These are phyloP conservation scores for Dicycla oo DNA, from an alignment of 2,888 invertebrate genomes.

Conservation along the genomic window DNA sequence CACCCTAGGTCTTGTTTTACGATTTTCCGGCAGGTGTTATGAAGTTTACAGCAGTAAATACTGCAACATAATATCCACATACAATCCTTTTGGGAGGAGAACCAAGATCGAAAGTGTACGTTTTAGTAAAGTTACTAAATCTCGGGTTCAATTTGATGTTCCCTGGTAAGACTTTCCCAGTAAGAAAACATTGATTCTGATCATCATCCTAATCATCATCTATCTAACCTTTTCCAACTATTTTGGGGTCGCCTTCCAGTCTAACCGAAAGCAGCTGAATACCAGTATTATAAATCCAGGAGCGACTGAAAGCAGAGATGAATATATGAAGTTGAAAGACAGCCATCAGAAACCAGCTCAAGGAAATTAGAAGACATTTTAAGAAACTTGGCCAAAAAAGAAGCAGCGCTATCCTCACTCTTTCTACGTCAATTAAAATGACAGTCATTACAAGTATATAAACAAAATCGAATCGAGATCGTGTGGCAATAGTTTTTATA, in stretches of 20 bases:
- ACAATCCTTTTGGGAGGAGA: neutral
- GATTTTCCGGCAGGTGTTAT: neutral
- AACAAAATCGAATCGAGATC: neutral
- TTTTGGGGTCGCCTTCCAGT: neutral
- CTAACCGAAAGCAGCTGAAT: neutral
- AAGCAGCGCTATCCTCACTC: neutral
- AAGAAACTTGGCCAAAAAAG: neutral
- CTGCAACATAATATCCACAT: neutral
- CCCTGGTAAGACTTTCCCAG: neutral
- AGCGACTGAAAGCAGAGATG: neutral
- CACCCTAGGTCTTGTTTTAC: constrained; percentile 1
- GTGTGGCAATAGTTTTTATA: neutral
- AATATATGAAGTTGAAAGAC: neutral
- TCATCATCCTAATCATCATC: neutral
- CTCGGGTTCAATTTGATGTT: too few relatives aligned
- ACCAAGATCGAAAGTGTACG: neutral
- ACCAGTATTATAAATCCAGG: neutral
- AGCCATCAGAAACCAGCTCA: too few relatives aligned
- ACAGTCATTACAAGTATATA: neutral
- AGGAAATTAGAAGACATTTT: too few relatives aligned
- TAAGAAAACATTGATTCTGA: neutral
- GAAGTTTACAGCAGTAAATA: neutral
- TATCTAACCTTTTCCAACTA: neutral
- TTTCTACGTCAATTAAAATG: neutral
- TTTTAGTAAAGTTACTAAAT: too few relatives aligned